Conservation (phyloP, 1,140 invertebrate genomes). For the Radopholus similis region DNA sequence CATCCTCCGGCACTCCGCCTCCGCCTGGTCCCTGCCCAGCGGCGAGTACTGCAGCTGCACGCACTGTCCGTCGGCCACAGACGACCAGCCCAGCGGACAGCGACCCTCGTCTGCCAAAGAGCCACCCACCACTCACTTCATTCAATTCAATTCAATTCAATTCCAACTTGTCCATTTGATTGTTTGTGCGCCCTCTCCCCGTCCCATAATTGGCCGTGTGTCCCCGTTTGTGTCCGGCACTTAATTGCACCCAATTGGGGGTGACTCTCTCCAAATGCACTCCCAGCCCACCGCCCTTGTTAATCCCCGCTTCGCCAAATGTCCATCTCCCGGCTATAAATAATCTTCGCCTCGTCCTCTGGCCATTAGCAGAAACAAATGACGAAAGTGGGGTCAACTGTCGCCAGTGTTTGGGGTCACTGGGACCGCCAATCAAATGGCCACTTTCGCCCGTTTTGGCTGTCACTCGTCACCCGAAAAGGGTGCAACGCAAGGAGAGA, state of each 20-base stretch:
- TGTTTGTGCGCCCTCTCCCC: not conserved
- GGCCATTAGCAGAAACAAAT: conserved; percentile 1
- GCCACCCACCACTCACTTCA: not conserved
- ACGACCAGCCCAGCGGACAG: conserved; percentile 3
- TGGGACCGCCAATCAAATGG: too few relatives aligned
- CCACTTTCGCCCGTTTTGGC: too few relatives aligned
- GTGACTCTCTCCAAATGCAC: not conserved
- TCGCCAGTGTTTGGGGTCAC: too few relatives aligned
- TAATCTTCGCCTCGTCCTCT: too few relatives aligned
- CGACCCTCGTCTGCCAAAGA: conserved; percentile 2
- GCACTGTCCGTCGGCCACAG: not conserved
- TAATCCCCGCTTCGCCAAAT: too few relatives aligned
- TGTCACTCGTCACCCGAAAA: too few relatives aligned
- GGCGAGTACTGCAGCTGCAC: conserved; percentile 3
- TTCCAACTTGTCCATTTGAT: not conserved
- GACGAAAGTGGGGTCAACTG: not conserved
- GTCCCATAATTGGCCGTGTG: not conserved
- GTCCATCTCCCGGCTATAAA: too few relatives aligned
- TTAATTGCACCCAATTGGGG: not conserved
- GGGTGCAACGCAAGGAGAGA: not conserved
- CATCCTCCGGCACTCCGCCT: not conserved
- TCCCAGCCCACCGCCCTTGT: too few relatives aligned
- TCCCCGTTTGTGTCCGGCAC: not conserved
- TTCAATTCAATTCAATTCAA: not conserved
- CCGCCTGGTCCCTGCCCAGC: not conserved